Evolutionary conservation across 2,888 invertebrate genomes (phyloP).

Genomic region (Laothoe populi): DNA sequence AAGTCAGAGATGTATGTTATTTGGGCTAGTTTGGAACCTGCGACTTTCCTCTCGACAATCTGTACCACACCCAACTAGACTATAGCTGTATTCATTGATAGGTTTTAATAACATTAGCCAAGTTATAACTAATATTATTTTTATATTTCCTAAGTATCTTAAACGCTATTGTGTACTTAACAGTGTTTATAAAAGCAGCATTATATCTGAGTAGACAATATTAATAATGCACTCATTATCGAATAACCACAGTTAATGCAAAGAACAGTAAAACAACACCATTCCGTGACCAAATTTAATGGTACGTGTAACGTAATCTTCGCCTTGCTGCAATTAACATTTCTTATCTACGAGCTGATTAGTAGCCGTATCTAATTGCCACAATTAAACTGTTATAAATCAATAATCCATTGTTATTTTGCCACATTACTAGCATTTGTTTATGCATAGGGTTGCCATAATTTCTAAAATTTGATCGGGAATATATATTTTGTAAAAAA

Average conservation of each 20-base stretch:
- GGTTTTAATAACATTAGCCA: too few species aligned
- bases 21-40: too few species aligned
- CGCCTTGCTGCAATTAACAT: conserved; percentile 9
- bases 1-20: too few species aligned
- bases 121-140: too few species aligned
- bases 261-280: conserved; percentile 8
- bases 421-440: conserved; percentile 23
- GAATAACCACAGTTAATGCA: conserved; percentile 11
- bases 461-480: too few species aligned
- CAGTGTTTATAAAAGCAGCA: background rate
- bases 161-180: too few species aligned
- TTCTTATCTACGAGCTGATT: conserved; percentile 39
- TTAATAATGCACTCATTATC: background rate
- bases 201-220: background rate
- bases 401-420: conserved; percentile 56
- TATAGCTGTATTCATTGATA: too few species aligned
- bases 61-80: too few species aligned
- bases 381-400: conserved; percentile 71
- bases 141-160: too few species aligned
- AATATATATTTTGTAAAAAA: too few species aligned
- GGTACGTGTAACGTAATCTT: conserved; percentile 17
- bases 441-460: too few species aligned
- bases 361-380: conserved; percentile 72
- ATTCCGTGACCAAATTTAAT: conserved; percentile 18
- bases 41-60: too few species aligned